These are phyloP conservation scores for Manacus vitellinus DNA, from an alignment of 2,113 vertebrate species.

Conservation along the genomic window DNA sequence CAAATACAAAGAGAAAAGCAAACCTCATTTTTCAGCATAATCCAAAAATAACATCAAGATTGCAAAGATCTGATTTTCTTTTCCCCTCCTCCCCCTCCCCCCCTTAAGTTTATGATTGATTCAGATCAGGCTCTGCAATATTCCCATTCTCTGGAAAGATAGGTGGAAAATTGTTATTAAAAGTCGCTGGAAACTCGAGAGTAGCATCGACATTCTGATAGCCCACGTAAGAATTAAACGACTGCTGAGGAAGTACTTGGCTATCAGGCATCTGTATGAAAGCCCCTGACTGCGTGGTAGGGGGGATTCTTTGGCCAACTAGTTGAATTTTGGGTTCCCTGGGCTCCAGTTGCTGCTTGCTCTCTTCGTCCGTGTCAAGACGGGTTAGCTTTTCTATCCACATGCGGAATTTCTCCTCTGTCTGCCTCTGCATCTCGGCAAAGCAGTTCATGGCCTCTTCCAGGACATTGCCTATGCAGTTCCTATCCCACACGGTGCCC, in stretches of 20 bases:
- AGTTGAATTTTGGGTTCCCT: conserved; percentile 79
- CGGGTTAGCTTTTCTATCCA: conserved; percentile 91
- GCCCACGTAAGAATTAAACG: conserved; percentile 77
- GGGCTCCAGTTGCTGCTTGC: conserved; percentile 83
- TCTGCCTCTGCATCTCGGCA: conserved; percentile 92
- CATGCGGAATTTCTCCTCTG: conserved; percentile 88
- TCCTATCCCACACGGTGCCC: conserved; percentile 86
- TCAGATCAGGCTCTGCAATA: conserved; percentile 77
- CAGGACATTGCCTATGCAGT: conserved; percentile 89
- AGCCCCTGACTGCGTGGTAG: conserved; percentile 76
- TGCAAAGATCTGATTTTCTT: neutral
- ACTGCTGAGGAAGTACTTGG: conserved; percentile 77
- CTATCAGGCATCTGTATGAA: conserved; percentile 81
- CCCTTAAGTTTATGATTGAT: conserved; percentile 78
- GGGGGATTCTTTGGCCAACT: conserved; percentile 72
- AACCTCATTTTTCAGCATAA: conserved; percentile 41
- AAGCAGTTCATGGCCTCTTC: conserved; percentile 94
- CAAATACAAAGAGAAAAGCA: conserved; percentile 26
- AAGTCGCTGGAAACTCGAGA: conserved; percentile 72
- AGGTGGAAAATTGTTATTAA: conserved; percentile 77
- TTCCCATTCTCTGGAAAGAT: conserved; percentile 83
- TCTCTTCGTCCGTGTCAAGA: conserved; percentile 86
- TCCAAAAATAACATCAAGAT: conserved; percentile 21
- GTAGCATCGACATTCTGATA: conserved; percentile 73
- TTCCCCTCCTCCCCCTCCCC: too few relatives aligned